Base-by-base conservation (phyloP, 2,888 invertebrate genomes). In the Stenolophus ochropezus region DNA sequence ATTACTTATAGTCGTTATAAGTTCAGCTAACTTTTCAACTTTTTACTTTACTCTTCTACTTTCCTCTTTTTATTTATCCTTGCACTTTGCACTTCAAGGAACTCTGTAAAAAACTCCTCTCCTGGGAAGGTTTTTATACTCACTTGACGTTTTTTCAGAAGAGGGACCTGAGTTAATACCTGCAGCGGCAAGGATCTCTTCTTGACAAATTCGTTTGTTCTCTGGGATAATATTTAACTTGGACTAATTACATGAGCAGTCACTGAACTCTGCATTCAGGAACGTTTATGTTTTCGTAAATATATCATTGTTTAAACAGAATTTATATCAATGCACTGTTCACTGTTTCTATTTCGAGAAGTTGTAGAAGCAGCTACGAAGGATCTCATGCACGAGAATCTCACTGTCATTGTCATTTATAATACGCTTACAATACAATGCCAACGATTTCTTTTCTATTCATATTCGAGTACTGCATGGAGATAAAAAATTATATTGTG, bases 1-100 rank as follows among this genome's bases (percentile, higher is more conserved):
- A 69, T 69, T 69, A 69, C 65, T 69, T 69, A 69, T 69, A 20
- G 65, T 69, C 42, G 65, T 69, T 69, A 69, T 33, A 69, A 69
- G 65, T 69, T 61, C 61, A 61, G 25, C 25, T 61, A 61, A 25
- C 61, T 61, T 69, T 33, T 69, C 65, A 69, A 69, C 65, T 69
- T 69, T 69, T 69, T 69, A 69, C 33, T 69, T 69, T 69, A 16
- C 27, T 69, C 65, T 69, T 69, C 65, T 27, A 0, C 16, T 65
- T 65, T 65, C 21, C 21, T 61, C 65, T 33, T 69, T 69, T 69
- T 69, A 69, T 69, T 69, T 69, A 69, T 69, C 65, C 65, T 69
- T 65, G 65, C 33, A 65, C 65, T 33, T 18, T 65, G 65, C 65
- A 65, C 27, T 33, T 25, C 6, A 23, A 33, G 33, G 18, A 1